Evolutionary conservation across 2,113 vertebrate species (phyloP).

Genomic region (Microtus pennsylvanicus): DNA sequence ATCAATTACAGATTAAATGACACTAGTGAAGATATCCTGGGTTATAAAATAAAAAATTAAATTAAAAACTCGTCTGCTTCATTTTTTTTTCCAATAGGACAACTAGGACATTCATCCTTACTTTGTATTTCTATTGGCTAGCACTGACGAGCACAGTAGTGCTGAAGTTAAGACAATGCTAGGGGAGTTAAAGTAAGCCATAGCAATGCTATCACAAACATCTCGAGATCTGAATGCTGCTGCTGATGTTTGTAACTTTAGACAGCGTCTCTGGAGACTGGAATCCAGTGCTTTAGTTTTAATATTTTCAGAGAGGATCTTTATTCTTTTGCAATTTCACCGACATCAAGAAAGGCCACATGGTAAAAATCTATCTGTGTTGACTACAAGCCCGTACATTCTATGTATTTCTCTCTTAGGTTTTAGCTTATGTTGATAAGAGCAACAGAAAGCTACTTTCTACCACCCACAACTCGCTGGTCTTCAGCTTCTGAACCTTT

Average conservation of each 20-base stretch:
- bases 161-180: neutral
- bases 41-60: neutral
- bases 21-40: neutral
- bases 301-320: conserved; percentile 43
- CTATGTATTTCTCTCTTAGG: neutral
- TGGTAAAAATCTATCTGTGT: neutral
- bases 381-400: neutral
- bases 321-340: neutral
- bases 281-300: neutral
- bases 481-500: neutral
- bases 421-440: neutral
- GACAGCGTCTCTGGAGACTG: neutral
- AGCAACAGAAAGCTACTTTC: conserved; percentile 8
- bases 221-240: neutral
- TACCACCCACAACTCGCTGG: neutral
- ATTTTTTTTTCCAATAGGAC: neutral
- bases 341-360: neutral
- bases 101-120: neutral
- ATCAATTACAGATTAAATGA: neutral
- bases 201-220: neutral
- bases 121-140: neutral
- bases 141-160: neutral
- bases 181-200: neutral
- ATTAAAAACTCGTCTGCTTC: neutral
- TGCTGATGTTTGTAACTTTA: neutral